Evolutionary conservation across 2,113 vertebrate species (phyloP), one percentile per base, ranked within the genome.

Genomic region (Spheniscus mendiculus): DNA sequence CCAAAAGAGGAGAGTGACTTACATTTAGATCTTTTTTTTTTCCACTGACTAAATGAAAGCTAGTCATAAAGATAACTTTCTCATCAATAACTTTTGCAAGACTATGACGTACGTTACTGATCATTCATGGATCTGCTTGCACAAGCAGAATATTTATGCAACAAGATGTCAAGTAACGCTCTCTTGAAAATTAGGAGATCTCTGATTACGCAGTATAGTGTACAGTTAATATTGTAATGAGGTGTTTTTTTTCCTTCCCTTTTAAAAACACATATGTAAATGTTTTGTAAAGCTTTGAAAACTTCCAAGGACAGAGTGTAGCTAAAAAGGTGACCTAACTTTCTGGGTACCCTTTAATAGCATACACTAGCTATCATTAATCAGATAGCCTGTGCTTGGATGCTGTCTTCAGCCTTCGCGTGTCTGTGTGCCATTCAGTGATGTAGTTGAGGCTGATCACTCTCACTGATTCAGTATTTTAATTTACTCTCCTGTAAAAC

Each of bases 161-260:
- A 52, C 8, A 29, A 78, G 7, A 45, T 45, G 27, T 87, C 30
- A 38, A 9, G 23, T 23, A 55, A 52, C 0, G 0, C 34, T 56
- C 11, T 20, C 25, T 45, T 74, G 76, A 62, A 82, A 93, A 81
- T 59, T 30, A 62, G 16, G 9, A 62, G 5, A 40, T 53, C 49
- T 83, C 55, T 79, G 34, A 56, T 86, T 85, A 61, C 1, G 0
- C 36, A 22, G 3, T 38, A 4, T 32, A 72, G 23, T 23, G 3
- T 56, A 30, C 50, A 81, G 19, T 49, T 77, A 69, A 58, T 67
- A 26, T 36, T 82, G 17, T 66, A 81, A 78, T 16, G 4, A 58
- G 25, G 20, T 6, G 18, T 9, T 42, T 52, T 16, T 34, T 6
- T 11, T 2, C 0, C 7, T 3, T 34, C 2, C 29, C 20, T 58